These are phyloP conservation scores for Marasmarcha lunaedactyla DNA, from an alignment of 2,888 invertebrate genomes.

Conservation along the genomic window DNA sequence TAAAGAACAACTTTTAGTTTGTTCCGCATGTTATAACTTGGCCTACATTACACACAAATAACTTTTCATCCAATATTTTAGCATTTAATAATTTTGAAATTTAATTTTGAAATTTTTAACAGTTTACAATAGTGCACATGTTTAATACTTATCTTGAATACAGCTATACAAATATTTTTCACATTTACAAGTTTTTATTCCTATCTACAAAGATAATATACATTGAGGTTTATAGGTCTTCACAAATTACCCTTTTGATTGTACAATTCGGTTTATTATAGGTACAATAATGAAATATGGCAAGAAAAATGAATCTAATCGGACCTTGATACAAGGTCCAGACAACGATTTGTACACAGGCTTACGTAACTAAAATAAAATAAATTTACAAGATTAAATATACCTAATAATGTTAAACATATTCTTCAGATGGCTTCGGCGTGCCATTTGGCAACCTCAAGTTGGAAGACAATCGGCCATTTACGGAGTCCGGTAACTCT, in stretches of 20 bases:
- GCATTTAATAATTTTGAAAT: too few relatives aligned
- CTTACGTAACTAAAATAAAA: not conserved
- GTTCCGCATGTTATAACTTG: too few relatives aligned
- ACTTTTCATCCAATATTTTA: too few relatives aligned
- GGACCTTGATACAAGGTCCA: conserved; percentile 66
- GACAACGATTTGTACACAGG: conserved; percentile 46
- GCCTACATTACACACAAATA: too few relatives aligned
- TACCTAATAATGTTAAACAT: conserved; percentile 70
- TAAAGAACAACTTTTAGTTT: not conserved
- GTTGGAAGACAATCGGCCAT: conserved; percentile 78
- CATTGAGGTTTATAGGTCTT: conserved; percentile 9
- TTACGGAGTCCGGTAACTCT: conserved; percentile 87
- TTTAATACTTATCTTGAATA: not conserved
- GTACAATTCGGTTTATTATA: conserved; percentile 2
- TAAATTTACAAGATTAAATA: not conserved
- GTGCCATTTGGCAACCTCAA: conserved; percentile 82
- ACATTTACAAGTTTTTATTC: not conserved
- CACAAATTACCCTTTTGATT: not conserved
- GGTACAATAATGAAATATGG: conserved; percentile 43
- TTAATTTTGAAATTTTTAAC: too few relatives aligned
- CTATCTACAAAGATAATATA: conserved; percentile 4
- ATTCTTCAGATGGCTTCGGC: conserved; percentile 90
- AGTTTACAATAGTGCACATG: too few relatives aligned
- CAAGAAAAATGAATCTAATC: conserved; percentile 48
- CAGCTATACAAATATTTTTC: not conserved